Conservation (phyloP, 2,888 invertebrate genomes). For the Callyntrura sp. region DNA sequence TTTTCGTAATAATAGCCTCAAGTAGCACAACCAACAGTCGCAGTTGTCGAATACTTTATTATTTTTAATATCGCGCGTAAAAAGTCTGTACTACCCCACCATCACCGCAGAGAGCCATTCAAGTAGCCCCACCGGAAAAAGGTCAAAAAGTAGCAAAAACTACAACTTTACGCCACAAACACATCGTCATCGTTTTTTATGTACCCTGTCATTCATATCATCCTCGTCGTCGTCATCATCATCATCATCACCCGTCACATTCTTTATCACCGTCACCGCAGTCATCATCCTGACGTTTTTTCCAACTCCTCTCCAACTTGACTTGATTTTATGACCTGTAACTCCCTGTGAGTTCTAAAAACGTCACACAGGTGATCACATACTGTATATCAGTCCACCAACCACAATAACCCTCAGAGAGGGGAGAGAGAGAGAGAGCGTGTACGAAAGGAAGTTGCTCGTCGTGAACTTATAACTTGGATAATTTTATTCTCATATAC, state of each 20-base stretch:
- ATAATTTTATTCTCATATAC: background rate
- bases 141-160: conserved; percentile 38
- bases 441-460: background rate
- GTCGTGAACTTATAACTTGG: background rate
- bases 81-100: background rate
- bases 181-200: background rate
- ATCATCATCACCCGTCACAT: conserved; percentile 35
- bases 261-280: conserved; percentile 52
- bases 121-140: conserved; percentile 28
- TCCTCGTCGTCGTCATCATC: no score
- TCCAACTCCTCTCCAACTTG: background rate
- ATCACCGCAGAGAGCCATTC: background rate
- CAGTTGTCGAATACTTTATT: conserved; percentile 61
- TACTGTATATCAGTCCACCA: conserved; percentile 3
- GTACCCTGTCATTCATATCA: conserved; percentile 35
- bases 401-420: background rate
- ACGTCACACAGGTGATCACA: conserved; percentile 43
- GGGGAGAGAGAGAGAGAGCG: no score
- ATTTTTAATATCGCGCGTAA: conserved; percentile 69
- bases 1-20: conserved; percentile 14
- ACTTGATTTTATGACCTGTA: conserved; percentile 34
- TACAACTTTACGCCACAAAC: conserved; percentile 3
- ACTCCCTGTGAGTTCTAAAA: conserved; percentile 23
- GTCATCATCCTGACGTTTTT: conserved; percentile 9
- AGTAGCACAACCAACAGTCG: conserved; percentile 32